Base-by-base conservation (phyloP, 2,888 invertebrate species). In the Rhogogaster chlorosoma region DNA sequence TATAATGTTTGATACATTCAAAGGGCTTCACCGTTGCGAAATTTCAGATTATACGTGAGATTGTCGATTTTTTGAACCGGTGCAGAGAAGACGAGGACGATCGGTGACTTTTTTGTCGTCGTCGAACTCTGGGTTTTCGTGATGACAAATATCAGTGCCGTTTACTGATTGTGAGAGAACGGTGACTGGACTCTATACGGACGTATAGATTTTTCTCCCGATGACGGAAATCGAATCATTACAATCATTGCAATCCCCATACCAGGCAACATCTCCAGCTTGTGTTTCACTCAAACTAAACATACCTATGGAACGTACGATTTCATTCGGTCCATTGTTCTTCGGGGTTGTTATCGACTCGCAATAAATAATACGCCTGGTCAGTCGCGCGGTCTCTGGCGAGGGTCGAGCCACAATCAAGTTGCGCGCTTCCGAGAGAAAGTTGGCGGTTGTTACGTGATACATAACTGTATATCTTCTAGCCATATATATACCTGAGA, bases 361-460 rank as follows among this genome's bases (percentile, higher is more conserved):
- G 84, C 80, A 85, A 85, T 85, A 85, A 85, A 77, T 85, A 70
- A 80, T 71, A 85, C 70, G 78, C 70, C 53, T 85, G 84, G 80
- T 85, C 84, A 80, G 84, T 85, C 84, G 53, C 75, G 83, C 71
- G 83, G 77, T 22, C 22, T 49, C 36, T 75, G 78, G 73, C 78
- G 84, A 85, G 80, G 57, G 36, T 42, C 61, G 57, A 80, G 38
- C 61, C 78, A 84, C 86, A 88, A 88, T 87, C 86, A 86, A 85
- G 87, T 86, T 86, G 80, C 86, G 87, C 85, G 88, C 88, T 88
- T 88, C 88, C 87, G 88, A 88, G 88, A 86, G 88, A 88, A 88
- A 88, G 88, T 88, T 87, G 85, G 86, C 87, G 83, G 67, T 70
- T 83, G 84, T 86, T 86, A 85, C 85, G 84, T 67, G 84, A 53